These are phyloP conservation scores for Trichogramma evanescens DNA, from an alignment of 2,888 invertebrate species.

Conservation along the genomic window DNA sequence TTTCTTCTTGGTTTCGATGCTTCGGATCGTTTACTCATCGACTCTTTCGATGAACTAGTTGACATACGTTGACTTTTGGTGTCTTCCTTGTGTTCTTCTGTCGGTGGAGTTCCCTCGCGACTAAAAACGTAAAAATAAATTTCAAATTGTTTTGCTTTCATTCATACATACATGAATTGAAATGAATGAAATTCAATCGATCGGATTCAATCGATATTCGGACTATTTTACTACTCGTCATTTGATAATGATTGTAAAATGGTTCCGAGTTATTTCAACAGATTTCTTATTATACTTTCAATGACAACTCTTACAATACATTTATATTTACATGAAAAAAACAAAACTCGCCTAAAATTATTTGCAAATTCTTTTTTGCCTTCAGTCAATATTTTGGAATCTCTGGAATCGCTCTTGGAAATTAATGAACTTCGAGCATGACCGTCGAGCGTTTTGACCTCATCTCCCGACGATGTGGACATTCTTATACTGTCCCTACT, in stretches of 20 bases:
- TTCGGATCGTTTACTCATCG: constrained; percentile 30
- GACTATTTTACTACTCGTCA: no score
- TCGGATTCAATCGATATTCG: no score
- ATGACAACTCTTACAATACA: no score
- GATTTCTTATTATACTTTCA: no score
- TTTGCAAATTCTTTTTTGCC: constrained; percentile 3
- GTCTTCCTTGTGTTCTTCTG: constrained; percentile 3
- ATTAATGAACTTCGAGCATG: constrained; percentile 32
- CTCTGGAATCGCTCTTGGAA: constrained; percentile 33
- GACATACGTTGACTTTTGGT: constrained; percentile 22
- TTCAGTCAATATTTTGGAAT: constrained; percentile 28
- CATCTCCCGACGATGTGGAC: constrained; percentile 25
- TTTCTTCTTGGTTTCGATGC: constrained; percentile 37
- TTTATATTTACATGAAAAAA: neutral
- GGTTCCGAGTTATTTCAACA: no score
- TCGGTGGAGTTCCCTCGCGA: no score
- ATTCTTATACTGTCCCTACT: constrained; percentile 14
- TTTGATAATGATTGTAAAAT: no score
- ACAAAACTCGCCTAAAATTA: constrained; percentile 7
- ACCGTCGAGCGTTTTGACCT: constrained; percentile 26
- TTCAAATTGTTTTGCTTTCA: no score
- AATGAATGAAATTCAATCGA: no score
- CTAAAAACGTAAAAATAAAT: no score
- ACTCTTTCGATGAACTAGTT: constrained; percentile 32
- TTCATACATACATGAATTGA: no score